phyloP scores from a whole-genome alignment of 2,888 invertebrate genomes.

The Thecophora atra region DNA sequence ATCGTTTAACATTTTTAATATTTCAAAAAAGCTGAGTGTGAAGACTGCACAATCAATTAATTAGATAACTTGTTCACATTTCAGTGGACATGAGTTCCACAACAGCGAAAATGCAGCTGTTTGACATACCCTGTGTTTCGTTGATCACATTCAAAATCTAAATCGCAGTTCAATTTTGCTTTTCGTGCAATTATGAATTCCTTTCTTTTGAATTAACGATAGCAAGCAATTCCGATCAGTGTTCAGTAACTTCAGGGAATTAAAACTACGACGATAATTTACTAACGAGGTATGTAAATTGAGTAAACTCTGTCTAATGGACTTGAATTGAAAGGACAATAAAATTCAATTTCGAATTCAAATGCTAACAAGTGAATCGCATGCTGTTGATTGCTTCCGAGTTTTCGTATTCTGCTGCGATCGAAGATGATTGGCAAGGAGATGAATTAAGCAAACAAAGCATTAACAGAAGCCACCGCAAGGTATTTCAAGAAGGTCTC shows the following conservation, averaged over 20 bases:
- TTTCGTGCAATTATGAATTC: too few species aligned
- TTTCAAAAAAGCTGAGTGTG: too few species aligned
- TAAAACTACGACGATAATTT: slow-evolving; percentile 6
- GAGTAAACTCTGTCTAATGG: slow-evolving; percentile 27
- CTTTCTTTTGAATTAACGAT: background rate
- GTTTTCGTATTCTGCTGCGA: slow-evolving; percentile 19
- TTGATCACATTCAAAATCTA: too few species aligned
- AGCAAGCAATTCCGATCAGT: too few species aligned
- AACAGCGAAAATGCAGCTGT: too few species aligned
- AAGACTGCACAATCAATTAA: too few species aligned
- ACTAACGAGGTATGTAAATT: slow-evolving; percentile 32
- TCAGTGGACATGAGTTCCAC: too few species aligned
- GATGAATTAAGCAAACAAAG: slow-evolving; percentile 38
- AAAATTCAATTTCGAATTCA: slow-evolving; percentile 41
- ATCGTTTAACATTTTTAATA: too few species aligned
- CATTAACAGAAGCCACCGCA: slow-evolving; percentile 14
- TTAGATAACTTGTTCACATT: too few species aligned
- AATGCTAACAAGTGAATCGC: slow-evolving; percentile 37
- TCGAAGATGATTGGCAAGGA: slow-evolving; percentile 38
- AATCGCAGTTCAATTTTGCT: too few species aligned
- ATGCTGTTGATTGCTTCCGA: slow-evolving; percentile 23
- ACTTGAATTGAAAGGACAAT: slow-evolving; percentile 18
- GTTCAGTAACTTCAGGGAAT: background rate
- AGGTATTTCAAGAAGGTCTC: background rate
- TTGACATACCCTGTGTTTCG: too few species aligned